phyloP scores from a whole-genome alignment of 64 coral and sea anemone species.

The Stichodactyla helianthus region DNA sequence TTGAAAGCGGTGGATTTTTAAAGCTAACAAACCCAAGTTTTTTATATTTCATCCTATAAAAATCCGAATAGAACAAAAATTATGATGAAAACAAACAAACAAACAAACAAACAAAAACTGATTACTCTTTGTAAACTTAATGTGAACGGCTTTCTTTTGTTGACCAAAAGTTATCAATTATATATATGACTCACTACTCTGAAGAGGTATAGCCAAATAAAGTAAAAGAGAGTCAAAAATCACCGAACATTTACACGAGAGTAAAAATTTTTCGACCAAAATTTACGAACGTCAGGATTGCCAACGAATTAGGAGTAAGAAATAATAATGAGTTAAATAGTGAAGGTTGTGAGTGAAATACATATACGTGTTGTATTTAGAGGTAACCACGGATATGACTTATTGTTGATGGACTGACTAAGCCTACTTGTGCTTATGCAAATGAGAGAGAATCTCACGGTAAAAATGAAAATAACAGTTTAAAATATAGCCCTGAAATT shows the following conservation, averaged over 20 bases:
- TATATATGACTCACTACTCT: not conserved
- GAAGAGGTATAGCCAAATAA: not conserved
- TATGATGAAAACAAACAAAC: not conserved
- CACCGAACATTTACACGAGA: too few relatives aligned
- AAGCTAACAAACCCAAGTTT: too few relatives aligned
- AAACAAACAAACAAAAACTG: not conserved
- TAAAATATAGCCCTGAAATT: not conserved
- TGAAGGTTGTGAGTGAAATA: not conserved
- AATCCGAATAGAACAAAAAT: too few relatives aligned
- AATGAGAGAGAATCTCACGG: not conserved
- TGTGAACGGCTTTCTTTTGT: not conserved
- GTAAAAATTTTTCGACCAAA: too few relatives aligned
- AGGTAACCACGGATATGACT: not conserved
- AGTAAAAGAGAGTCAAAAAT: too few relatives aligned
- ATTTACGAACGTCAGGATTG: too few relatives aligned
- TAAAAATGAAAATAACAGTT: not conserved
- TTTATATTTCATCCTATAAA: too few relatives aligned
- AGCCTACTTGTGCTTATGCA: not conserved
- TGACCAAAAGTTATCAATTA: not conserved
- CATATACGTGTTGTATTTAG: not conserved
- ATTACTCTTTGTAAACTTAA: not conserved
- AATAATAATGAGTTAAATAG: not conserved
- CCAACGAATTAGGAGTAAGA: not conserved
- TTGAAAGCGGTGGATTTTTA: too few relatives aligned
- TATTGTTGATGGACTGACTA: not conserved